A percentile compares a stretch with the other conserved stretches of the same genome.
phyloP scores from a whole-genome alignment of 2,888 invertebrate genomes.

The Tridacna gigas region DNA sequence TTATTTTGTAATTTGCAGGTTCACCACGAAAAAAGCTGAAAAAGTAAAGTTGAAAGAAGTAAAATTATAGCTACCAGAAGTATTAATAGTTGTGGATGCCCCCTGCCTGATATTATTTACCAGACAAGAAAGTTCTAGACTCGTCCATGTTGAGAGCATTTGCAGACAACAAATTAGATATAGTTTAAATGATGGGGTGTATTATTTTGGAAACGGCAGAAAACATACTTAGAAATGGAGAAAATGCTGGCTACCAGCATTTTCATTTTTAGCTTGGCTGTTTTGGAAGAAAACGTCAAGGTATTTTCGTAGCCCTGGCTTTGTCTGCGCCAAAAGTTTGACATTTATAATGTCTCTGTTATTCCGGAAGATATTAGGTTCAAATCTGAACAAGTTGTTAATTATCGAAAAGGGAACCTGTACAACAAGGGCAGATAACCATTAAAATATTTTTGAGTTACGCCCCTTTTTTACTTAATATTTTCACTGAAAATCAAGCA shows the following conservation, averaged over 20 bases:
- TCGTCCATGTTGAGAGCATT: background rate
- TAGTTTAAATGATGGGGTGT: background rate
- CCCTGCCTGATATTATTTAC: background rate
- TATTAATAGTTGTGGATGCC: background rate
- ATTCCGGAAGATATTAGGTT: no score
- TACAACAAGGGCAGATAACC: no score
- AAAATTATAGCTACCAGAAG: background rate
- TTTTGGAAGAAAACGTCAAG: no score
- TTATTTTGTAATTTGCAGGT: conserved; percentile 17
- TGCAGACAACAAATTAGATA: background rate
- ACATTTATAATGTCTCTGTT: no score
- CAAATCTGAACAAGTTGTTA: no score
- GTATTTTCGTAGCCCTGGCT: background rate
- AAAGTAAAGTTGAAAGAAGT: conserved; percentile 14
- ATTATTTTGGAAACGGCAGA: background rate
- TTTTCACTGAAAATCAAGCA: no score
- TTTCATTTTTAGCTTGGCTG: no score
- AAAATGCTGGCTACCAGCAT: background rate
- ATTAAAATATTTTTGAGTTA: no score
- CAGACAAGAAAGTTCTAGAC: background rate
- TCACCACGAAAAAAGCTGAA: conserved; percentile 41
- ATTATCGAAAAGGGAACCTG: no score
- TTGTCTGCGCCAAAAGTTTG: background rate
- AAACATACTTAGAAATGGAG: background rate
- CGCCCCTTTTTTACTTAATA: no score